phyloP scores from a whole-genome alignment of 2,113 vertebrate genomes.

The Lota lota region DNA sequence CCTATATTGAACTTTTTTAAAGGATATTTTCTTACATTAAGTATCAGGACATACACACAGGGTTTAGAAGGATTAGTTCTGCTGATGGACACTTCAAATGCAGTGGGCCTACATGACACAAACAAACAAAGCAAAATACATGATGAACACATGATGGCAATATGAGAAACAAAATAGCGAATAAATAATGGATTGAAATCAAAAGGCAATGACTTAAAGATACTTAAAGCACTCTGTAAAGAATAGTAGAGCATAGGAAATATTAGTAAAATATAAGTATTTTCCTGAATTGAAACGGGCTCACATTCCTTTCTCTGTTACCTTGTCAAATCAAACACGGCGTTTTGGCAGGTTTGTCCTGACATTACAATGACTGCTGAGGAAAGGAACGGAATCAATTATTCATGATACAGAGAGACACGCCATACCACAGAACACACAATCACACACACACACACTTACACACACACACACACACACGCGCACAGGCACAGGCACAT shows the following conservation, averaged over 20 bases:
- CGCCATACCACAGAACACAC: conserved; percentile 31
- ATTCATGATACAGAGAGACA: conserved; percentile 65
- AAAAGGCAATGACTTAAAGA: too few species aligned
- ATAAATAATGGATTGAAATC: too few species aligned
- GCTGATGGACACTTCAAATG: too few species aligned
- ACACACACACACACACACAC: conserved; percentile 17
- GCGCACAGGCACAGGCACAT: conserved; percentile 22
- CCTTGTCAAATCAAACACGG: conserved; percentile 63
- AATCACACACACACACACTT: background rate
- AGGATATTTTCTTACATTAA: too few species aligned
- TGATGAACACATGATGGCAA: too few species aligned
- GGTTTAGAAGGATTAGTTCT: too few species aligned
- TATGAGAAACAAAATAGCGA: too few species aligned
- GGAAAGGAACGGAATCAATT: conserved; percentile 66
- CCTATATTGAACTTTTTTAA: background rate
- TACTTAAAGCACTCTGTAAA: background rate
- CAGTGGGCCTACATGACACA: too few species aligned
- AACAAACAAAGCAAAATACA: too few species aligned
- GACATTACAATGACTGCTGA: conserved; percentile 63
- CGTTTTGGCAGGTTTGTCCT: conserved; percentile 63
- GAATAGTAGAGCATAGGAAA: conserved; percentile 25
- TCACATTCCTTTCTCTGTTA: conserved; percentile 38
- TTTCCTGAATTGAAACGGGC: conserved; percentile 34
- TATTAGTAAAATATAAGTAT: conserved; percentile 30
- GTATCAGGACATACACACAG: too few species aligned